These are phyloP conservation scores for Argyresthia albistria DNA, from an alignment of 2,888 invertebrate species.

Conservation along the genomic window DNA sequence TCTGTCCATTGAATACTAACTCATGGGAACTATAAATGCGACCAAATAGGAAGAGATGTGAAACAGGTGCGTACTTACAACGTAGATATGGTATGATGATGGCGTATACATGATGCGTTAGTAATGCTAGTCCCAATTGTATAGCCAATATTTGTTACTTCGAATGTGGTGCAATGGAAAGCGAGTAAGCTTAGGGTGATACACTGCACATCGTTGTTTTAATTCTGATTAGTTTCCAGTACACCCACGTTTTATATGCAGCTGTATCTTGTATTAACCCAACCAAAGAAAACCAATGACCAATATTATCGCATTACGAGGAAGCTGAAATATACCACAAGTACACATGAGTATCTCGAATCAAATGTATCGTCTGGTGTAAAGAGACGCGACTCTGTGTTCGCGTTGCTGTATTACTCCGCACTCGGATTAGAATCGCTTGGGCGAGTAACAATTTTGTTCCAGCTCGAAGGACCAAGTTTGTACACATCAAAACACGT, in stretches of 20 bases:
- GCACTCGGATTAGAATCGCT: no score
- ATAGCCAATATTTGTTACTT: conserved; percentile 68
- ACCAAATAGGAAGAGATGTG: conserved; percentile 2
- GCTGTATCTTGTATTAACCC: conserved; percentile 74
- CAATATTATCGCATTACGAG: conserved; percentile 64
- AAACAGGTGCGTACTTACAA: conserved; percentile 60
- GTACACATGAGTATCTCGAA: conserved; percentile 44
- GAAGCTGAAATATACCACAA: conserved; percentile 70
- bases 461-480: no score
- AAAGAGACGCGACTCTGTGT: no score
- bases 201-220: conserved; percentile 30
- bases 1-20: no score
- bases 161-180: conserved; percentile 68
- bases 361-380: background rate
- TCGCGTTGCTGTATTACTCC: no score
- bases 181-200: conserved; percentile 62
- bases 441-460: no score
- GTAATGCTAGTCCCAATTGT: conserved; percentile 67
- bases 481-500: no score
- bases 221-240: conserved; percentile 66
- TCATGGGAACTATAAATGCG: no score
- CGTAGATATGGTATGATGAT: conserved; percentile 58
- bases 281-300: conserved; percentile 72
- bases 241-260: conserved; percentile 57
- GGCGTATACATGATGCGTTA: conserved; percentile 68